Percentiles rank a stretch among this genome's conserved stretches.
Evolutionary conservation across 2,888 invertebrate species (phyloP).

Genomic region (Synanthedon myopaeformis): DNA sequence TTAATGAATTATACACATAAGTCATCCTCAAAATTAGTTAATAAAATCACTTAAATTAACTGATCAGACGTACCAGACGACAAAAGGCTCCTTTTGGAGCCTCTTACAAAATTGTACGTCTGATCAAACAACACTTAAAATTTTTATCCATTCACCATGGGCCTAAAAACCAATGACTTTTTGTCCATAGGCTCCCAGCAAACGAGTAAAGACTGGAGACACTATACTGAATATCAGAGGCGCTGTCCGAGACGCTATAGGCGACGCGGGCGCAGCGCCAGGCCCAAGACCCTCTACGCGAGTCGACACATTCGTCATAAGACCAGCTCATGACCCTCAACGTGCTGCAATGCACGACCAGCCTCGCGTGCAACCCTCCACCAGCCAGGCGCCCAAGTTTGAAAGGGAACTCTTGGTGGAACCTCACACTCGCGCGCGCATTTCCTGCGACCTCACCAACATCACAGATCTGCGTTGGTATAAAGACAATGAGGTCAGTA

Average conservation of each 20-base stretch:
- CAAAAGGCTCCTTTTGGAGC: no score
- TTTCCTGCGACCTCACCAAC: slow-evolving; percentile 40
- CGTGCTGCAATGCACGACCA: slow-evolving; percentile 7
- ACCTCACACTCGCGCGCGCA: slow-evolving; percentile 36
- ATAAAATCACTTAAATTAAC: no score
- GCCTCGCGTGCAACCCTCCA: slow-evolving; percentile 16
- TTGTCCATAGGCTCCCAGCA: slow-evolving; percentile 4
- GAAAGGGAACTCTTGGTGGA: slow-evolving; percentile 48
- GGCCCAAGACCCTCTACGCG: slow-evolving; percentile 47
- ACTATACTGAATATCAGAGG: slow-evolving; percentile 62
- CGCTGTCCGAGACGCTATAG: slow-evolving; percentile 55
- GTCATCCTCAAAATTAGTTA: no score
- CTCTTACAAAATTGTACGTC: no score
- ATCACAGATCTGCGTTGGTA: slow-evolving; percentile 48
- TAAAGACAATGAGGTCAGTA: slow-evolving; percentile 48
- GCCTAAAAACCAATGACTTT: background rate
- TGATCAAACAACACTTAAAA: no score
- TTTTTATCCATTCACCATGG: no score
- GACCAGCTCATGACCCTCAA: slow-evolving; percentile 24
- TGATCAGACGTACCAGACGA: no score
- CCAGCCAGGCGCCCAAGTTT: slow-evolving; percentile 10
- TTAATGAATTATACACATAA: no score
- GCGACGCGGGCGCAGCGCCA: slow-evolving; percentile 55
- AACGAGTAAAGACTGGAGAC: slow-evolving; percentile 56
- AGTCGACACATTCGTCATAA: slow-evolving; percentile 55